Base-by-base conservation (phyloP, 2,888 invertebrate genomes). In the Anorthoa munda region DNA sequence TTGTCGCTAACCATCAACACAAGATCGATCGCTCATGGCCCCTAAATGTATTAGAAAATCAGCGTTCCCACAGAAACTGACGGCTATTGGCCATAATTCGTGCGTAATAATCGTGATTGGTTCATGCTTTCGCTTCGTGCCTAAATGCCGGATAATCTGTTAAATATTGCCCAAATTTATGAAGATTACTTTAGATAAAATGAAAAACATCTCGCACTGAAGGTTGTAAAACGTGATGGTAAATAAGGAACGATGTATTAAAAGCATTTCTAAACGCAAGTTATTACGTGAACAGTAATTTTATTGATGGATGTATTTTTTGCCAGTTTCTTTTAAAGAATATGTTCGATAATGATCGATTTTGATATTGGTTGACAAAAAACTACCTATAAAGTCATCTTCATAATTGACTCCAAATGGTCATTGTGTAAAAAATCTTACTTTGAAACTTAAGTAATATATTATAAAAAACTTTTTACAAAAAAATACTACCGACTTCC, bases 101-200 rank as follows among this genome's bases (percentile, higher is more conserved):
- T 89, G 91, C 91, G 90, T 87, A 84, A 86, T 87, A 92, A 92
- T 90, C 86, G 83, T 86, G 85, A 92, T 91, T 89, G 82, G 87
- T 84, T 86, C 82, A 87, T 84, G 88, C 88, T 91, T 90, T 89
- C 90, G 75, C 87, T 87, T 82, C 85, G 81, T 81, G 85, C 73
- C 77, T 87, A 86, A 86, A 86, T 72, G 78, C 72, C 84, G 82
- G 75, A 84, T 85, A 79, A 84, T 83, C 82, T 79, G 86, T 79
- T 85, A 81, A 86, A 83, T 79, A 81, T 84, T 64, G 63, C 74
- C 72, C 66, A 78, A 72, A 79, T 87, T 83, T 81, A 80, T 81
- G 77, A 76, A 72, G 77, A 78, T 72, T 78, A 72, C 55, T 82
- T 77, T 72, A 60, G 65, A 67, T 73, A 63, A 73, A 66, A 70